Evolutionary conservation across 1,140 invertebrate genomes (phyloP).

Genomic region (Neotoxoptera formosana): DNA sequence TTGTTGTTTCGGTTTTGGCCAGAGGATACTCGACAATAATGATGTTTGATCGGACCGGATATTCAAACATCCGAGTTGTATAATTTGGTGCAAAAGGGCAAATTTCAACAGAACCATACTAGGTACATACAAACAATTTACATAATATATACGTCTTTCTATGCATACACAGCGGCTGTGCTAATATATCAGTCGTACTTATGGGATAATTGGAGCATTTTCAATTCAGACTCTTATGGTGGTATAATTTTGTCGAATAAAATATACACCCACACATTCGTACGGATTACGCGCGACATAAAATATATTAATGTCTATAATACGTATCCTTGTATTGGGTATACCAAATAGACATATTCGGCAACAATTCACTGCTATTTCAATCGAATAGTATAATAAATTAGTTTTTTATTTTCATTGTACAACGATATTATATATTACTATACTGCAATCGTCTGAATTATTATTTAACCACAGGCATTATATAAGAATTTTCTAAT

Average conservation of each 20-base stretch:
- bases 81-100: neutral
- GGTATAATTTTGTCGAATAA: neutral
- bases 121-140: neutral
- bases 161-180: neutral
- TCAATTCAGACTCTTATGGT: neutral
- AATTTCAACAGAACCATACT: neutral
- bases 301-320: neutral
- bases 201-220: neutral
- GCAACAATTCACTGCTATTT: neutral
- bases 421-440: neutral
- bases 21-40: slow-evolving; percentile 30
- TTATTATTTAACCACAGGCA: neutral
- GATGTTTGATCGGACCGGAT: slow-evolving; percentile 47
- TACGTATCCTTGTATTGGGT: neutral
- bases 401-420: neutral
- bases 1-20: slow-evolving; percentile 39
- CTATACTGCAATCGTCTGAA: neutral
- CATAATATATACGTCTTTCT: slow-evolving; percentile 1
- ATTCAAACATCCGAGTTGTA: neutral
- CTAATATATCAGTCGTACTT: neutral
- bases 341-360: neutral
- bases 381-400: neutral
- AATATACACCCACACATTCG: neutral
- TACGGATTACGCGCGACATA: neutral
- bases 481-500: slow-evolving; percentile 10